phyloP scores from a whole-genome alignment of 2,888 invertebrate species.

The Orchesellides sinensis region DNA sequence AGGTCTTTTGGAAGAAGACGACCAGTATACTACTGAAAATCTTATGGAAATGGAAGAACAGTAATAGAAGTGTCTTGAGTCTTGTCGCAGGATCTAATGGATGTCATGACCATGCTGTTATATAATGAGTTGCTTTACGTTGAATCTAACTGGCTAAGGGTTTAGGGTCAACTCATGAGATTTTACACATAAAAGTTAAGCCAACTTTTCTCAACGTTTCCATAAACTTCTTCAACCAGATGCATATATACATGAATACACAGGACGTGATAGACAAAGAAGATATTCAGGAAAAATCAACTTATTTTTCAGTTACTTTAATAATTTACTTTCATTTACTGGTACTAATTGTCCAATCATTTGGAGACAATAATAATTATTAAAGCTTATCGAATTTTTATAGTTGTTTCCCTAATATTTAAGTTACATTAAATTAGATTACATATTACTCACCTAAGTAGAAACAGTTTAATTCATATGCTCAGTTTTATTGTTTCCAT shows the following conservation, averaged over 20 bases:
- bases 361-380: conserved; percentile 38
- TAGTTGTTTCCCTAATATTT: conserved; percentile 5
- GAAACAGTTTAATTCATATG: too few species aligned
- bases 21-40: neutral
- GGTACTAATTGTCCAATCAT: conserved; percentile 36
- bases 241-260: too few species aligned
- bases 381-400: conserved; percentile 22
- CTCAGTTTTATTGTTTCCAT: too few species aligned
- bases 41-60: neutral
- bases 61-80: conserved; percentile 51
- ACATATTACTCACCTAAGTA: too few species aligned
- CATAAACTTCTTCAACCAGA: too few species aligned
- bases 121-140: conserved; percentile 49
- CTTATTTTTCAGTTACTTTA: neutral
- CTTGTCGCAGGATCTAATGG: conserved; percentile 47
- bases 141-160: too few species aligned
- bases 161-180: neutral
- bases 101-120: conserved; percentile 24
- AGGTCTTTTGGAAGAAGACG: conserved; percentile 2
- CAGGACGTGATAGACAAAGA: too few species aligned
- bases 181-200: neutral
- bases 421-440: neutral
- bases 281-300: neutral
- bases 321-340: conserved; percentile 26
- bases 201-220: too few species aligned